Conservation (phyloP, 2,113 vertebrate species). For the Antigone vipio region DNA sequence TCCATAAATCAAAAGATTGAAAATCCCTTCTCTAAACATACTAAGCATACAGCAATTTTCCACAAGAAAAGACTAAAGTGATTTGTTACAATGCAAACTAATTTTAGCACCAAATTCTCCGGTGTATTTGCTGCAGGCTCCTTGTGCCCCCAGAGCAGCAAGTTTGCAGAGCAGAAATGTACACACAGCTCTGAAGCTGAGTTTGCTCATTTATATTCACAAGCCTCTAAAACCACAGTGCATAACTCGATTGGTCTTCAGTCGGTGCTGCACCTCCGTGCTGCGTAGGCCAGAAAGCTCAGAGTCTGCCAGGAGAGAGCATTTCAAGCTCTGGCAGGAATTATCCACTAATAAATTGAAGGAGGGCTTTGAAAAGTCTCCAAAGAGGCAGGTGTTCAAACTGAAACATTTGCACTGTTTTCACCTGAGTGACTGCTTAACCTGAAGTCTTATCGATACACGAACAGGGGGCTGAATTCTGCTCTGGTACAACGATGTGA, state of each 20-base stretch:
- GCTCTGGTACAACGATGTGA: accelerated
- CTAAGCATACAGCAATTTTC: slow-evolving; percentile 17
- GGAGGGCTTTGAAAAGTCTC: slow-evolving; percentile 22
- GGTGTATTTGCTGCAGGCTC: background rate
- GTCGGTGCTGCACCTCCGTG: background rate
- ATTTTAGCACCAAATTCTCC: background rate
- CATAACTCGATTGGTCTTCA: background rate
- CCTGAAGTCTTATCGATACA: background rate
- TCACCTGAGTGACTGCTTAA: background rate
- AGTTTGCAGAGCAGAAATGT: background rate
- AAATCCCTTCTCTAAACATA: background rate
- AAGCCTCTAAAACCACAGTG: background rate
- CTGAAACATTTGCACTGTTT: background rate
- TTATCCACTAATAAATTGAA: slow-evolving; percentile 9
- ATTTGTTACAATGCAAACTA: background rate
- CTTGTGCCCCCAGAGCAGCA: background rate
- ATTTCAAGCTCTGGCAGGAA: slow-evolving; percentile 31
- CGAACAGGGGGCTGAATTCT: accelerated
- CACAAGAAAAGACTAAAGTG: background rate
- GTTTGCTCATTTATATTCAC: background rate
- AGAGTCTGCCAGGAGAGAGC: background rate
- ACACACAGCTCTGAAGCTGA: background rate
- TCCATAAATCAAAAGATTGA: slow-evolving; percentile 19
- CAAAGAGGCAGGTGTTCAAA: slow-evolving; percentile 45
- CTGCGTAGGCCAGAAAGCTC: background rate